A percentile compares a stretch with the other conserved stretches of the same genome.
These are phyloP conservation scores for Nebria salina DNA, from an alignment of 2,888 invertebrate species.

Conservation along the genomic window DNA sequence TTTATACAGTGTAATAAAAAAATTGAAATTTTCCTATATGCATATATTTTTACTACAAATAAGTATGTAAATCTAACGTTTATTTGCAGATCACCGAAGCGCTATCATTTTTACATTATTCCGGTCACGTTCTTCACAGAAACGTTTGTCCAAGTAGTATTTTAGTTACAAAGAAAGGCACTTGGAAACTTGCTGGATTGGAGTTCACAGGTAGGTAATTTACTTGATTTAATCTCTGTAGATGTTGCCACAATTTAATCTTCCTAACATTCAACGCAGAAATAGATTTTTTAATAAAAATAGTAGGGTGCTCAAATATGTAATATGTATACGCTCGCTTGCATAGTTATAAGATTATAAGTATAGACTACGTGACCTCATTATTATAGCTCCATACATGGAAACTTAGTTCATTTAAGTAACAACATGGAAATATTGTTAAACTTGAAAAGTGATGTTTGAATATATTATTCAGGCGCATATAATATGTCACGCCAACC, in stretches of 20 bases:
- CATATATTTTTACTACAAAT: no score
- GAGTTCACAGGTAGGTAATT: conserved; percentile 84
- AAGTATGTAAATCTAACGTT: no score
- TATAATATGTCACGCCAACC: not conserved
- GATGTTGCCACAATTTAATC: not conserved
- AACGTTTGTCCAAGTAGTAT: conserved; percentile 95
- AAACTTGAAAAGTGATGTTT: not conserved
- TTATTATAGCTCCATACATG: not conserved
- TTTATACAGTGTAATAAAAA: no score
- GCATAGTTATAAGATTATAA: not conserved
- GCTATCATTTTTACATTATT: conserved; percentile 90
- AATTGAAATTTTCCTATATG: no score
- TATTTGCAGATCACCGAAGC: conserved; percentile 89
- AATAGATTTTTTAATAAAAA: not conserved
- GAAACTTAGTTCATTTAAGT: not conserved
- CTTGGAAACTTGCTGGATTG: conserved; percentile 96
- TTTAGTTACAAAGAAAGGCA: conserved; percentile 89
- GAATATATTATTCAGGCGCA: not conserved
- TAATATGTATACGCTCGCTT: not conserved
- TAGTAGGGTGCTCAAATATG: no score
- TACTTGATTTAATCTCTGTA: not conserved
- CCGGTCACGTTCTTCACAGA: conserved; percentile 87
- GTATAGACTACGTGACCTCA: not conserved
- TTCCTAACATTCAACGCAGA: not conserved
- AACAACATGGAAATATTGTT: not conserved